Base-by-base conservation (phyloP, 2,797 vertebrate genomes). In the Amphiprion clarkii region DNA sequence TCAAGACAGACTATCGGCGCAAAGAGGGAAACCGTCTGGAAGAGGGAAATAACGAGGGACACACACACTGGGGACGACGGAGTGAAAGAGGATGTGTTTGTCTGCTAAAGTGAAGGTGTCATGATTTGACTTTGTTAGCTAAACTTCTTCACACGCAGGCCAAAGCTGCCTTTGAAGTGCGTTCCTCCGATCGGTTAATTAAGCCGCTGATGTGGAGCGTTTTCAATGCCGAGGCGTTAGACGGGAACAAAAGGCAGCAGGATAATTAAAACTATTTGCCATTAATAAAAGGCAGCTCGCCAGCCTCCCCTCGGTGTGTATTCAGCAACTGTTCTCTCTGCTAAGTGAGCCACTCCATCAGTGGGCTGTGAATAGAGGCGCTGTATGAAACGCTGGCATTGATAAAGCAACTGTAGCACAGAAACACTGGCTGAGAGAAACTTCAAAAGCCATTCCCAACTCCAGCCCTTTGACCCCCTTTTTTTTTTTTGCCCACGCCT, bases 371-470 rank as follows among this genome's bases (percentile, higher is more conserved):
- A 94, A 92, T 84, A 52, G 79, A 59, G 86, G 56, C 76, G 75
- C 86, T 86, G 87, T 91, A 89, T 91, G 88, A 93, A 91, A 75
- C 71, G 14, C 79, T 62, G 75, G 76, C 89, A 83, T 81, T 93
- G 91, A 92, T 86, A 52, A 88, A 90, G 89, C 85, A 83, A 94
- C 92, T 87, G 92, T 92, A 91, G 89, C 77, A 11, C 21, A 84
- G 76, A 86, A 88, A 76, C 76, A 74, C 69, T 83, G 44, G 75
- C 72, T 77, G 81, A 75, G 76, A 60, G 77, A 62, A 81, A 92
- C 89, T 92, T 92, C 90, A 93, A 93, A 94, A 92, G 89, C 87
- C 89, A 66, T 77, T 82, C 84, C 78, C 81, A 79, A 56, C 80
- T 79, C 58, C 17, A 79, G 87, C 79, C 89, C 89, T 86, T 90